These are phyloP conservation scores for Sciurus niger DNA, from an alignment of 2,113 vertebrate species.

Conservation along the genomic window DNA sequence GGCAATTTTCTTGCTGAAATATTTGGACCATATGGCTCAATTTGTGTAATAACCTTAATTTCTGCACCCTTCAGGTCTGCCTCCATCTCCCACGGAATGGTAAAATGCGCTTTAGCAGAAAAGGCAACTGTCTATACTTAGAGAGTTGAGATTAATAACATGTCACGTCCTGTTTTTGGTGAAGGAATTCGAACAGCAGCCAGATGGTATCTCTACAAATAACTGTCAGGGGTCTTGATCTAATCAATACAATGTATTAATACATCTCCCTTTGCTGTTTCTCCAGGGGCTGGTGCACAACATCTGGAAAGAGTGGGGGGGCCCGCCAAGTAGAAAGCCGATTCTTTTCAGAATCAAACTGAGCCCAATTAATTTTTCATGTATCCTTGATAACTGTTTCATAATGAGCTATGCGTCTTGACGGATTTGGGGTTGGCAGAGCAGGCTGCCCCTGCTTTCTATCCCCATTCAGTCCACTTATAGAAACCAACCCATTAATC, in stretches of 20 bases:
- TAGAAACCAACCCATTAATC: slow-evolving; percentile 99
- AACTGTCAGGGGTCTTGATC: slow-evolving; percentile 99
- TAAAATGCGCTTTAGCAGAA: slow-evolving; percentile 93
- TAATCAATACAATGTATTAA: slow-evolving; percentile 99
- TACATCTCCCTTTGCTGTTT: slow-evolving; percentile 96
- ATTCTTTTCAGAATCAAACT: slow-evolving; percentile 94
- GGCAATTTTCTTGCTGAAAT: slow-evolving; percentile 99
- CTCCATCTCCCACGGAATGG: slow-evolving; percentile 93
- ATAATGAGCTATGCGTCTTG: slow-evolving; percentile 95
- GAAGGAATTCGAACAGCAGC: slow-evolving; percentile 99
- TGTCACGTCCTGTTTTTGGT: slow-evolving; percentile 99
- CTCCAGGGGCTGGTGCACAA: slow-evolving; percentile 95
- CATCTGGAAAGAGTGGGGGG: slow-evolving; percentile 97
- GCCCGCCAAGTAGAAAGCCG: slow-evolving; percentile 90
- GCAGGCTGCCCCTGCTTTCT: slow-evolving; percentile 92
- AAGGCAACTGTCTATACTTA: slow-evolving; percentile 94
- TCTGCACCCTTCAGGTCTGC: slow-evolving; percentile 99
- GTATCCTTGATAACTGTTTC: slow-evolving; percentile 96
- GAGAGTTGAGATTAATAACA: slow-evolving; percentile 99
- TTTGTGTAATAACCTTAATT: slow-evolving; percentile 99
- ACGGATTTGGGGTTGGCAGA: slow-evolving; percentile 93
- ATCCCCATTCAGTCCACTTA: slow-evolving; percentile 99
- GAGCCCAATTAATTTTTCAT: slow-evolving; percentile 96
- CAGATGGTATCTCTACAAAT: slow-evolving; percentile 99
- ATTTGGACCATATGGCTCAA: slow-evolving; percentile 99